Percentiles rank a stretch among this genome's conserved stretches.
Evolutionary conservation across 2,797 vertebrate genomes (phyloP).

Genomic region (Macrochelys suwanniensis): DNA sequence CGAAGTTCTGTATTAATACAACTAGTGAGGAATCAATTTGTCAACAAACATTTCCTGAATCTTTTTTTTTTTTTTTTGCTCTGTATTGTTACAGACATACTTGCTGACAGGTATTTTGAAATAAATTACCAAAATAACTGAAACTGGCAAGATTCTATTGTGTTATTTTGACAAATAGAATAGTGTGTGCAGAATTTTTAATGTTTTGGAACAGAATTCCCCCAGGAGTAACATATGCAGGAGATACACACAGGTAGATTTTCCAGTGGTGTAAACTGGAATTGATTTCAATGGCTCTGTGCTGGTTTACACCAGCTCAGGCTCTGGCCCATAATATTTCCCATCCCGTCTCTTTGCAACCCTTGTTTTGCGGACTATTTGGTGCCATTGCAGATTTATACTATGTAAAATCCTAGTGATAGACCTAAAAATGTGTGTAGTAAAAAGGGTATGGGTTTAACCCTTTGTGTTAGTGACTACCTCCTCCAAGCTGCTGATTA

Average conservation of each 20-base stretch:
- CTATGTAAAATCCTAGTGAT: neutral
- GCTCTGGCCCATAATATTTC: neutral
- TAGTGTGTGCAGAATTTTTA: no score
- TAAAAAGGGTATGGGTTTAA: neutral
- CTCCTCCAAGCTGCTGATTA: neutral
- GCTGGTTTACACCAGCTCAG: neutral
- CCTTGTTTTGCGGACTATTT: neutral
- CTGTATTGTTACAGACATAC: no score
- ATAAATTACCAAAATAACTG: no score
- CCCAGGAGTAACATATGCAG: neutral
- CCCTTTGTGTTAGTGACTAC: neutral
- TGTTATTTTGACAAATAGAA: no score
- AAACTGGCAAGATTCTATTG: no score
- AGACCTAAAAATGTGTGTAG: neutral
- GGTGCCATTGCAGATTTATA: neutral
- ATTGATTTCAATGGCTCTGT: neutral
- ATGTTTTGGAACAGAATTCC: no score
- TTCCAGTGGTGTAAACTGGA: neutral
- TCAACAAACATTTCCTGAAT: no score
- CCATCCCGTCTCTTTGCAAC: rapidly evolving
- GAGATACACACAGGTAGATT: neutral
- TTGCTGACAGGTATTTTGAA: no score
- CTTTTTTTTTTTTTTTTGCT: no score
- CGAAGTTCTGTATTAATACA: no score
- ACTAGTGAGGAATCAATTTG: no score